Conservation (phyloP, 2,797 vertebrate species). For the Antrozous pallidus region DNA sequence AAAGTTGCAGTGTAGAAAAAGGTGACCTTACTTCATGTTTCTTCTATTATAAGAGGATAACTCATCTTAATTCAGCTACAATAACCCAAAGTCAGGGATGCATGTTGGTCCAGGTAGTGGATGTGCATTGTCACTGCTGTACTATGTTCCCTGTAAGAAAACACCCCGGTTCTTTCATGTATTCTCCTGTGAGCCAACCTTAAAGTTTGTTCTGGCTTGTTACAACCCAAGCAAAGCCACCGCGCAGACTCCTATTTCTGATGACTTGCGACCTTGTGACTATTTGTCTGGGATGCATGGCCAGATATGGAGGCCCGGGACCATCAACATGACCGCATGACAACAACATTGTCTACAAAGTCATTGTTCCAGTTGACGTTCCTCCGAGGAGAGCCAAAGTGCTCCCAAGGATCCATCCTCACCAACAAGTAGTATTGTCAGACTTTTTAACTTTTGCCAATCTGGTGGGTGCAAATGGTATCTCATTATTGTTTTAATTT, state of each 20-base stretch:
- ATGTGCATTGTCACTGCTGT: accelerated
- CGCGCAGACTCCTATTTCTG: accelerated
- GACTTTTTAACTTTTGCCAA: slow-evolving; percentile 69
- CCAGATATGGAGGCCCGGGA: background rate
- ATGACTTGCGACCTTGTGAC: accelerated
- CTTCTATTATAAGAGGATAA: accelerated
- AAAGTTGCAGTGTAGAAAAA: too few species aligned
- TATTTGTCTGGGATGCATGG: accelerated
- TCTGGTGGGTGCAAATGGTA: slow-evolving; percentile 75
- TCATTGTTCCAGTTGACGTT: accelerated
- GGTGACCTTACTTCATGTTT: accelerated
- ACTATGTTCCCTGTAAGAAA: accelerated
- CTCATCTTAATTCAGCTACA: accelerated
- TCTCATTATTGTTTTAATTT: slow-evolving; percentile 78
- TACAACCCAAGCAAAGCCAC: accelerated
- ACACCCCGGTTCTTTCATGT: accelerated
- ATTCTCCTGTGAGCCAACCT: accelerated
- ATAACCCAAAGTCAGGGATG: accelerated
- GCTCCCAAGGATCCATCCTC: slow-evolving; percentile 7
- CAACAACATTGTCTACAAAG: background rate
- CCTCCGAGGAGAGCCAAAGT: accelerated
- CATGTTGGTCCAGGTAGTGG: accelerated
- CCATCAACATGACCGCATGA: accelerated
- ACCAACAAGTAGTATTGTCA: slow-evolving; percentile 74
- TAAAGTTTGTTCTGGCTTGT: background rate